Percentiles rank a stretch among this genome's conserved stretches.
Evolutionary conservation across 2,797 vertebrate genomes (phyloP).

Genomic region (Chrosomus eos): DNA sequence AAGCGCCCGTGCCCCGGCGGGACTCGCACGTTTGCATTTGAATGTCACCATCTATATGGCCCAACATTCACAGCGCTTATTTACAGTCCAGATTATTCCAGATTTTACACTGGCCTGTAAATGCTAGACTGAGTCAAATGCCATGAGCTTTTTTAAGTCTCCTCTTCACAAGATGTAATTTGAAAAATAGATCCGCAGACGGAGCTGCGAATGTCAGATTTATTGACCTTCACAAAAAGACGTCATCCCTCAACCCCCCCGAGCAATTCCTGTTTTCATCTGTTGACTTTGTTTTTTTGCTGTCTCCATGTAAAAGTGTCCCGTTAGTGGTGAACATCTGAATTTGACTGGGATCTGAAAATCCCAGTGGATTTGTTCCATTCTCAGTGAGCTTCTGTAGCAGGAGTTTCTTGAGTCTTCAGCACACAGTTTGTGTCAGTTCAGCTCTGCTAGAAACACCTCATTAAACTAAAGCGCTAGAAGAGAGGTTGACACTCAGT

Average conservation of each 20-base stretch:
- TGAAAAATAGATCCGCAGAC: slow-evolving; percentile 26
- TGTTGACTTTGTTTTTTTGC: neutral
- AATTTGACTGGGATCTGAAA: neutral
- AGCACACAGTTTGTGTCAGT: slow-evolving; percentile 7
- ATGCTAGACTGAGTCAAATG: slow-evolving; percentile 48
- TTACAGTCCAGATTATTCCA: slow-evolving; percentile 32
- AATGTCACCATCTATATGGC: slow-evolving; percentile 43
- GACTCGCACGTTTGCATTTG: slow-evolving; percentile 21
- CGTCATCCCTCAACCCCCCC: neutral
- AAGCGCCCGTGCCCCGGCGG: neutral
- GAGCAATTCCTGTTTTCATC: neutral
- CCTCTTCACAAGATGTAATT: neutral
- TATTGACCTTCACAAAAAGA: slow-evolving; percentile 20
- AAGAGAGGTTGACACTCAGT: slow-evolving; percentile 6
- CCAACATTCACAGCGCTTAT: slow-evolving; percentile 31
- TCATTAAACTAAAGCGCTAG: neutral
- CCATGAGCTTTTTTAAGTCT: slow-evolving; percentile 30
- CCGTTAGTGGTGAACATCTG: neutral
- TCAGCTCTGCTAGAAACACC: slow-evolving; percentile 5
- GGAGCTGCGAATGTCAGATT: slow-evolving; percentile 14
- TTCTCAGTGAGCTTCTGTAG: neutral
- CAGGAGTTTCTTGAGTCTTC: slow-evolving; percentile 13
- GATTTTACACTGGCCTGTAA: slow-evolving; percentile 9
- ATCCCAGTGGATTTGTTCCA: neutral
- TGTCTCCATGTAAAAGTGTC: neutral